Evolutionary conservation across 2,888 invertebrate genomes (phyloP).

Genomic region (Ochropacha duplaris): DNA sequence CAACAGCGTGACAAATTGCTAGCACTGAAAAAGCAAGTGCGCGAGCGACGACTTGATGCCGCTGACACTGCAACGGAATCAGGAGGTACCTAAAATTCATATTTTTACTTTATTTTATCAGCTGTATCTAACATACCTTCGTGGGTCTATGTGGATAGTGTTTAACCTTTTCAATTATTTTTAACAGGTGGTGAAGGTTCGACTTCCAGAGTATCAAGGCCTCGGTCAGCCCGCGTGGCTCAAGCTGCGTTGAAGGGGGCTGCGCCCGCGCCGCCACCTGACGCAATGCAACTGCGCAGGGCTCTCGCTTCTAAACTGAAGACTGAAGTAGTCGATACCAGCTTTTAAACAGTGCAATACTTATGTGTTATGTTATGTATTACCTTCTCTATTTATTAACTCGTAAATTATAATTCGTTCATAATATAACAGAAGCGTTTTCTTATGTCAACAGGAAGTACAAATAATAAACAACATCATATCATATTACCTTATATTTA

Average conservation of each 20-base stretch:
- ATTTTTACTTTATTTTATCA: neutral
- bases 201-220: slow-evolving; percentile 73
- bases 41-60: slow-evolving; percentile 89
- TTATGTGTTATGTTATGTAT: neutral
- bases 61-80: slow-evolving; percentile 81
- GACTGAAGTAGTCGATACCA: slow-evolving; percentile 90
- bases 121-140: neutral
- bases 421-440: neutral
- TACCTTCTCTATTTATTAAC: neutral
- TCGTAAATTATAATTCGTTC: neutral
- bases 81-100: slow-evolving; percentile 41
- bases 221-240: slow-evolving; percentile 90
- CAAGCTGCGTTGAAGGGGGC: slow-evolving; percentile 84
- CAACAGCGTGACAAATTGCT: slow-evolving; percentile 95
- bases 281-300: slow-evolving; percentile 90
- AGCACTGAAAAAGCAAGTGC: slow-evolving; percentile 93
- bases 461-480: slow-evolving; percentile 55
- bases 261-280: slow-evolving; percentile 70
- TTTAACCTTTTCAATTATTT: neutral
- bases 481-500: slow-evolving; percentile 80
- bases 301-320: slow-evolving; percentile 93
- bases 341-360: slow-evolving; percentile 33
- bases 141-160: neutral
- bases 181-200: slow-evolving; percentile 83
- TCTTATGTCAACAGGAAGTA: slow-evolving; percentile 12